A percentile compares a stretch with the other conserved stretches of the same genome.
These are phyloP conservation scores for Notothenia coriiceps DNA, from an alignment of 2,113 vertebrate genomes.

Conservation along the genomic window DNA sequence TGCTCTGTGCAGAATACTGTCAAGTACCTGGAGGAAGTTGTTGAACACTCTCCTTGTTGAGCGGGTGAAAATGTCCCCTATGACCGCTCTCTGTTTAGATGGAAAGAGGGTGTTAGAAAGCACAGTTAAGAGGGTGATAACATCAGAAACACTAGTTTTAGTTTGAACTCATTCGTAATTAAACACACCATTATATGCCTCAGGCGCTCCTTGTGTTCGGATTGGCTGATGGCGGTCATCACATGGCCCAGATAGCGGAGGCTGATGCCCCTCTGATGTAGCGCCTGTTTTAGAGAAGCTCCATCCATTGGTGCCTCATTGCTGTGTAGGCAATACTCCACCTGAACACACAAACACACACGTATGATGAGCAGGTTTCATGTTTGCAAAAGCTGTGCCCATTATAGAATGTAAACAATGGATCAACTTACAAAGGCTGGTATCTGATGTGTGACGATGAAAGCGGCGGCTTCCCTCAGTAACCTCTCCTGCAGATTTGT, in stretches of 20 bases:
- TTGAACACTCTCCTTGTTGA: slow-evolving; percentile 83
- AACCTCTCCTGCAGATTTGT: slow-evolving; percentile 81
- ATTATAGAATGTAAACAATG: neutral
- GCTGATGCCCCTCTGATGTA: slow-evolving; percentile 86
- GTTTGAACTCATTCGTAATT: neutral
- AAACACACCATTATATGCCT: slow-evolving; percentile 83
- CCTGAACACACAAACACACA: slow-evolving; percentile 67
- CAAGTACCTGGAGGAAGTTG: slow-evolving; percentile 84
- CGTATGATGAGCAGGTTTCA: slow-evolving; percentile 1
- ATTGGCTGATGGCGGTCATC: slow-evolving; percentile 73
- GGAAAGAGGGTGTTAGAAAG: slow-evolving; percentile 10
- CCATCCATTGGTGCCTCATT: slow-evolving; percentile 83
- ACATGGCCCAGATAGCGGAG: slow-evolving; percentile 86
- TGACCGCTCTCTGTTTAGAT: slow-evolving; percentile 76
- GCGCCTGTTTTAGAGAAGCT: slow-evolving; percentile 78
- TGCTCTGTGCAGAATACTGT: neutral
- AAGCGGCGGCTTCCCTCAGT: slow-evolving; percentile 83
- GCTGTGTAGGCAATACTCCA: slow-evolving; percentile 79
- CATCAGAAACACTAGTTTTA: neutral
- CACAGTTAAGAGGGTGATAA: neutral
- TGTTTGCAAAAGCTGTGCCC: slow-evolving; percentile 10
- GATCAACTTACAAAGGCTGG: slow-evolving; percentile 83
- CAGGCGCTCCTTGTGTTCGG: slow-evolving; percentile 78
- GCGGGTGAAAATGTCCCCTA: slow-evolving; percentile 82
- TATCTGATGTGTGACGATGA: slow-evolving; percentile 84